Evolutionary conservation across 1,140 invertebrate species (phyloP), one percentile per base, ranked within the genome.

Genomic region (Leptestheria dahalacensis): DNA sequence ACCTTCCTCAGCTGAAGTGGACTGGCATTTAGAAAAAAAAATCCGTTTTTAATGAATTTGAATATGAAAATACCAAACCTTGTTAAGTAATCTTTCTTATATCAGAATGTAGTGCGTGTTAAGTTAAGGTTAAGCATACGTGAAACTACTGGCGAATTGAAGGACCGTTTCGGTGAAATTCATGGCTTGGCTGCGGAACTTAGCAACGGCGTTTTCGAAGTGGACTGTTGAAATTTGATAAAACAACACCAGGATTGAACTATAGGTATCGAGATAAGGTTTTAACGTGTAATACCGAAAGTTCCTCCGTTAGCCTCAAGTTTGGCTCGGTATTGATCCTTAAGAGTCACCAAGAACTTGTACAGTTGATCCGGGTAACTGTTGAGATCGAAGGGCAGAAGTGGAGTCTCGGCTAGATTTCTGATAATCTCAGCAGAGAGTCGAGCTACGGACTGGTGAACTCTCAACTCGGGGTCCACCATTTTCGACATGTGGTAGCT

Each of bases 401-500:
- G 6, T 41, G 33, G 33, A 9, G 6, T 41, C 33, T 41, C 33
- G 6, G 15, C 6, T 15, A 41, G 15, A 41, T 6, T 41, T 15
- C 15, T 6, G 15, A 15, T 15, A 15, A 41, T 41, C 33, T 41
- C 6, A 41, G 6, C 33, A 6, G 6, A 41, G 6, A 55, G 26
- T 20, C 53, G 53, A 6, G 53, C 26, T 12, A 55, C 53, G 2
- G 53, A 26, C 26, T n/a, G 24, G 28, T 55, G 53, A 55, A 26
- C 23, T 1, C 21, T 9, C 12, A 55, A 55, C 21, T 33, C 53
- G 9, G 53, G 53, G 33, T 55, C 53, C 24, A 55, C 33, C 21
- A 55, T 18, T 10, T 25, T 29, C 26, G 53, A 26, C 1, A 55
- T 0, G 25, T 67, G 60, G 61, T 71, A 66, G 24, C 57, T 69